These are phyloP conservation scores for Frankliniella fusca DNA, from an alignment of 2,888 invertebrate genomes.

Conservation along the genomic window DNA sequence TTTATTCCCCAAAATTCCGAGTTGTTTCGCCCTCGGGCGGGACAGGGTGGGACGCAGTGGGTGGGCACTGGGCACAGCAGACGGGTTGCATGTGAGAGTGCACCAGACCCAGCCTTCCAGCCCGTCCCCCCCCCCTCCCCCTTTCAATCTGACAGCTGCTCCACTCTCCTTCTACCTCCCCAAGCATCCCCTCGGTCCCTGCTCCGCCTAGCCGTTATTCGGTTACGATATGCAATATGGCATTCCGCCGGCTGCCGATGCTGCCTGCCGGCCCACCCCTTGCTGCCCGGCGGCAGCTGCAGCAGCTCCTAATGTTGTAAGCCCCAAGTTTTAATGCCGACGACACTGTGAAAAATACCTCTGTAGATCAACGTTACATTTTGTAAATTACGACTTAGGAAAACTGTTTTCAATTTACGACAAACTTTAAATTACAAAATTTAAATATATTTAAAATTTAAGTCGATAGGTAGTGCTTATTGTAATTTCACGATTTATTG, in stretches of 20 bases:
- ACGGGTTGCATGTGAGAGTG: neutral
- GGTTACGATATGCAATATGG: constrained; percentile 24
- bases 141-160: neutral
- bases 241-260: neutral
- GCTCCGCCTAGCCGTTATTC: neutral
- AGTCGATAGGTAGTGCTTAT: too few relatives aligned
- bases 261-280: neutral
- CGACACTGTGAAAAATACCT: too few relatives aligned
- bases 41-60: neutral
- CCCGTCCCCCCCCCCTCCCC: too few relatives aligned
- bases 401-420: too few relatives aligned
- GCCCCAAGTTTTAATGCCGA: neutral
- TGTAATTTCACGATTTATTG: too few relatives aligned
- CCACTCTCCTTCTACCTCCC: too few relatives aligned
- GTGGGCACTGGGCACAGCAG: neutral
- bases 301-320: neutral
- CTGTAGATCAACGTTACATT: too few relatives aligned
- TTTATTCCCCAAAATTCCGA: too few relatives aligned
- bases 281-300: neutral
- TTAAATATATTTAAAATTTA: too few relatives aligned
- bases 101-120: neutral
- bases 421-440: too few relatives aligned
- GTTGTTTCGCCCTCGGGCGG: neutral
- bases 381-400: too few relatives aligned
- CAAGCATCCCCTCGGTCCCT: too few relatives aligned